Evolutionary conservation across 1,140 invertebrate species (phyloP), one percentile per base, ranked within the genome.

Genomic region (Megathymus violae): DNA sequence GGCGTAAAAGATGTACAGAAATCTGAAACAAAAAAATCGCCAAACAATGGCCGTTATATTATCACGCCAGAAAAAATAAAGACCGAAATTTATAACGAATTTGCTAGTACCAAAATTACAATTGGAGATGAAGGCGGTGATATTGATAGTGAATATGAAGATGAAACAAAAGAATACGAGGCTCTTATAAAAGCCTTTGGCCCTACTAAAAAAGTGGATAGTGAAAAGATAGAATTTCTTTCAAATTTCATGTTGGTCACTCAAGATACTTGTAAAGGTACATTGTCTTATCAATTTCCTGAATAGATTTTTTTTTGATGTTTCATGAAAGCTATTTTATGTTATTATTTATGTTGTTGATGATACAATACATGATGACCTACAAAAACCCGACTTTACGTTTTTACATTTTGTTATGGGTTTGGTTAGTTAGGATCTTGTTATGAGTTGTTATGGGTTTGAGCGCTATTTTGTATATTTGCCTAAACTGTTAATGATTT

Each of bases 61-160:
- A 83, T 89, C 58, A 91, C 85, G n/a, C 80, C 88, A 11, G 78
- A 82, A 41, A 88, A 85, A 71, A 88, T 91, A 66, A 82, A 78
- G 51, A 73, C 51, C 9, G 88, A 91, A 61, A 82, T 91, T 48
- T 85, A 74, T 34, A 88, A 89, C 69, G 87, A 89, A 63, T 82
- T 87, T 65, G 40, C 70, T 2, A 79, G 70, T 17, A 78, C 73
- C 7, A 85, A 78, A 75, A 43, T 73, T 4, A 74, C 38, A 43
- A 13, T 67, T n/a, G 56, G 73, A 4, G 76, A 80, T 14, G 71
- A 69, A 3, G 74, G 58, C 43, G 76, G 70, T 34, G 85, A 83
- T 0, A 88, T 75, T 51, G 90, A 89, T n/a, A 83, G 82, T 61
- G 89, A 89, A 36, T 89, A 82, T 7, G 86, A 89, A 67, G 82